Base-by-base conservation (phyloP, 2,113 vertebrate species). In the Dendrocopos noguchii region DNA sequence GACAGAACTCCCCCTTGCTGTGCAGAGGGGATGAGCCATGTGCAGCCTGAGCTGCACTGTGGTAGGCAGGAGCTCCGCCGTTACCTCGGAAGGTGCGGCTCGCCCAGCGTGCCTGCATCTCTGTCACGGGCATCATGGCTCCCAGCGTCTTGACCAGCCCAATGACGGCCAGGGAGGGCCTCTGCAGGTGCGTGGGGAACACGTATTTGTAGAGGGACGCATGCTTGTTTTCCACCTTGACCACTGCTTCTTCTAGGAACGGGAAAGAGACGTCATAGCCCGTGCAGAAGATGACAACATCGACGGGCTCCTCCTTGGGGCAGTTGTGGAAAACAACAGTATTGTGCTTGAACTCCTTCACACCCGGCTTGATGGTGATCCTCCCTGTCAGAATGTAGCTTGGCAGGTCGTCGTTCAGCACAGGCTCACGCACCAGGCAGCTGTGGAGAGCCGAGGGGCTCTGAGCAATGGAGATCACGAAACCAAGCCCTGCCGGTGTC, bases 21-120 rank as follows among this genome's bases (percentile, higher is more conserved):
- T 15, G 65, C 10, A 6, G 36, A 56, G 14, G 4, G 55, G 24
- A 31, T 4, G 36, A 42, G 77, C 15, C 0, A 0, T 17, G 10
- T 28, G 59, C 33, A 61, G 20, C 15, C 20, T 59, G 63, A 88
- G 59, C 52, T 65, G 14, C 4, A 2, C 64, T 36, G 70, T 71
- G 22, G 50, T 55, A 39, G 33, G 9, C 1, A 10, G 66, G 9
- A 67, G 16, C 42, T 44, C 42, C 15, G 42, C 42, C 15, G 15
- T 44, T 98, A 99, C 99, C 98, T 94, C 97, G 95, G 68, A 99
- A 98, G 67, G 98, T 97, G 42, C 80, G 97, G 5, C 97, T 97
- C 61, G 96, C 98, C 99, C 99, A 99, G 46, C 98, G 97, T 4
- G 98, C 98, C 95, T 99, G 98, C 61, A 98, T 98, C 95, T 99